phyloP scores from a whole-genome alignment of 2,797 vertebrate species.

The Myotis pilosus region DNA sequence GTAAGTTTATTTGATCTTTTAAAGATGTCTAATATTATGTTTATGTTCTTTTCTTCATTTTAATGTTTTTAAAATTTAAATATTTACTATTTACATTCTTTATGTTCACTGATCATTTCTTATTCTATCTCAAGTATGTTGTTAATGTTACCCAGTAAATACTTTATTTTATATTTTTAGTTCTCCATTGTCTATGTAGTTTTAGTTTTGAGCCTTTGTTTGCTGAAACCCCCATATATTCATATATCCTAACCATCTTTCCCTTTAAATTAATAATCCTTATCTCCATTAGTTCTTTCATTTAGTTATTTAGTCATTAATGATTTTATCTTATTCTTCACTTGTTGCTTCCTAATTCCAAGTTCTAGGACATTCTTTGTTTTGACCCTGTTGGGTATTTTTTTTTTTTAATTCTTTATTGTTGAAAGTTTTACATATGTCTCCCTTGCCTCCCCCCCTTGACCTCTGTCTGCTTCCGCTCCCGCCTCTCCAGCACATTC shows the following conservation, averaged over 20 bases:
- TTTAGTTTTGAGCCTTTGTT: background rate
- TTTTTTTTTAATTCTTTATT: background rate
- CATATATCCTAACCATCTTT: background rate
- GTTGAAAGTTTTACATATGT: too few relatives aligned
- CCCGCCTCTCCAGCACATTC: too few relatives aligned
- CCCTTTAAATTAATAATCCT: background rate
- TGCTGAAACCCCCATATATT: background rate
- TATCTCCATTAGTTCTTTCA: background rate
- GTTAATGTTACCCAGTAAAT: background rate
- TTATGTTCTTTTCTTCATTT: background rate
- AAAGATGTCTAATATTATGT: background rate
- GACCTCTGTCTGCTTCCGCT: too few relatives aligned
- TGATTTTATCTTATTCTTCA: conserved; percentile 11
- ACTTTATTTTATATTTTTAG: background rate
- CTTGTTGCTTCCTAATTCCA: background rate
- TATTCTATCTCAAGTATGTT: background rate
- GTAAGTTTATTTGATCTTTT: background rate
- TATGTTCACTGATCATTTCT: background rate
- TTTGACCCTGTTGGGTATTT: background rate
- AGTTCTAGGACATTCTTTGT: background rate
- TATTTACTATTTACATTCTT: background rate
- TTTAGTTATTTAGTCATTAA: conserved; percentile 9
- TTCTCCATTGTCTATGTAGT: background rate
- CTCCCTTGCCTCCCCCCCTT: too few relatives aligned
- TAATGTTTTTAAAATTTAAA: background rate